These are phyloP conservation scores for Onychomys arenicola DNA, from an alignment of 2,797 vertebrate genomes.

Conservation along the genomic window DNA sequence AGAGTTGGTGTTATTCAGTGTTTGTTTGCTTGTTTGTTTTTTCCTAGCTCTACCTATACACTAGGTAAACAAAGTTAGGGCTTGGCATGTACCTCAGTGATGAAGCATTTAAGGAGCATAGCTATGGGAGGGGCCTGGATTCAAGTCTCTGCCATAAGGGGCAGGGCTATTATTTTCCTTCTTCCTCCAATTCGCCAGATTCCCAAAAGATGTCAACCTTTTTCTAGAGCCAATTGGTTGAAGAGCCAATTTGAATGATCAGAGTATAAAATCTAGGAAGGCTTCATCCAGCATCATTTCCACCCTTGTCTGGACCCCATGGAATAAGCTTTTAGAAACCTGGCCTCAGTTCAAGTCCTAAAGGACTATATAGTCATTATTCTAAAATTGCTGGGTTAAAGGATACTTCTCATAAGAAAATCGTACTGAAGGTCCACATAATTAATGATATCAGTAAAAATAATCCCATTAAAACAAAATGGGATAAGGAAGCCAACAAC, in stretches of 20 bases:
- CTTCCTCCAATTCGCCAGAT: background rate
- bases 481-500: background rate
- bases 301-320: background rate
- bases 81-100: background rate
- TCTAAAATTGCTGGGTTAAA: constrained; percentile 21
- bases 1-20: background rate
- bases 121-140: background rate
- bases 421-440: background rate
- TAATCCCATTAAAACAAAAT: background rate
- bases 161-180: background rate
- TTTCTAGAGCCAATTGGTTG: background rate
- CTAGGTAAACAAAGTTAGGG: background rate
- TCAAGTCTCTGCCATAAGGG: background rate
- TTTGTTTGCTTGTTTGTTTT: background rate
- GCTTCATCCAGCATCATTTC: background rate
- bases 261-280: background rate
- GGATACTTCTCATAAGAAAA: constrained; percentile 2
- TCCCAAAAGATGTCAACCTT: background rate
- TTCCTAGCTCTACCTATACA: background rate
- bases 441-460: background rate
- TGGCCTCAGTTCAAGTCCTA: background rate
- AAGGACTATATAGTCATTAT: background rate
- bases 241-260: background rate
- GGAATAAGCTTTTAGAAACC: background rate
- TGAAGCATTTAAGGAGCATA: background rate